Base-by-base conservation (phyloP, 2,113 vertebrate genomes). In the Puma concolor region DNA sequence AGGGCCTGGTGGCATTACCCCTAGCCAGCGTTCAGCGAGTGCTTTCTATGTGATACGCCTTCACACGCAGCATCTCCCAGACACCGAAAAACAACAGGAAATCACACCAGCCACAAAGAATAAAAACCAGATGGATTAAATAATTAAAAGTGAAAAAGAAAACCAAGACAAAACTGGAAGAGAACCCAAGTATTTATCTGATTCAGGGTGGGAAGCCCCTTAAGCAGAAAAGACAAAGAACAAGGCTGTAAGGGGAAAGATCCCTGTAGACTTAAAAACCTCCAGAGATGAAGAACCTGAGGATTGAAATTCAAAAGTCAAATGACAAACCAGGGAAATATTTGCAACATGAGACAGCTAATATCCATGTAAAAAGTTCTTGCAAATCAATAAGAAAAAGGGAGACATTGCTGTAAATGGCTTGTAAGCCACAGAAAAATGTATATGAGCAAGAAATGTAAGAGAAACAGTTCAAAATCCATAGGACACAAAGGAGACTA, bases 141-240 rank as follows among this genome's bases (percentile, higher is more conserved):
- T 87, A 95, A 89, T 80, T 57, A 41, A 86, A 87, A 74, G 67
- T 71, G 41, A 69, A 91, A 72, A 91, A 50, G 11, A 88, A 97
- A 74, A 71, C 54, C 33, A 6, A 74, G 64, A 52, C 54, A 81
- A 50, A 81, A 93, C 31, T 67, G 84, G 90, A 83, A 82, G 33
- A 48, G 41, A 74, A 64, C 48, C 84, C 25, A 82, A 77, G n/a
- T 64, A 19, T 79, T 77, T 31, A 64, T 50, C 79, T 38, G 31
- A 50, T 31, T n/a, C 38, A 5, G 44, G 44, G 25, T 19, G 7
- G 27, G 38, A 15, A 41, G 76, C 54, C 14, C 63, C 77, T 85
- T 71, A 66, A 83, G 76, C 50, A 92, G 44, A 36, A 79, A 95
- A 92, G 52, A 44, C 88, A 64, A 89, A 92, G 16, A 64, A 69